Conservation (phyloP, 2,113 vertebrate species). For the Catharus bicknelli region DNA sequence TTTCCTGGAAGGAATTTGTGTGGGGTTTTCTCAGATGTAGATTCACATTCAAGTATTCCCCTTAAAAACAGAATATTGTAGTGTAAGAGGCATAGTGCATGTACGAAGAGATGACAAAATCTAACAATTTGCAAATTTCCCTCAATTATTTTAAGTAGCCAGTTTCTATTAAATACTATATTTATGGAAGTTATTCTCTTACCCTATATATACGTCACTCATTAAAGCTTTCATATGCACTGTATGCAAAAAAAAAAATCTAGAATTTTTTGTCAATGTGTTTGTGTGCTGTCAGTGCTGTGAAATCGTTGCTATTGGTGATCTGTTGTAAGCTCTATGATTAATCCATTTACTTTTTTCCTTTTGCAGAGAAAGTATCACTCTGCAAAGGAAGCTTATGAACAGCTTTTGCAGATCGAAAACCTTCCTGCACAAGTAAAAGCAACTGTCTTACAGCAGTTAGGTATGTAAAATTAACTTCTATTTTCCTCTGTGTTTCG, state of each 20-base stretch:
- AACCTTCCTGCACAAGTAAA: conserved; percentile 97
- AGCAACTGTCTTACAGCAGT: conserved; percentile 95
- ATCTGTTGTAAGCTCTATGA: conserved; percentile 50
- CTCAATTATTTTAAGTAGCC: not conserved
- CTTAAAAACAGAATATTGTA: not conserved
- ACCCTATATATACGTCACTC: not conserved
- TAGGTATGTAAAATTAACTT: conserved; percentile 84
- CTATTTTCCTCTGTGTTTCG: not conserved
- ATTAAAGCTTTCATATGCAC: conserved; percentile 63
- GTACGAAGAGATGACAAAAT: not conserved
- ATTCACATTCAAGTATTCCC: not conserved
- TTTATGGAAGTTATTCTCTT: not conserved
- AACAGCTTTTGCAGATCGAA: conserved; percentile 93
- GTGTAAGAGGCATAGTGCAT: not conserved
- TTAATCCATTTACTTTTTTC: conserved; percentile 62
- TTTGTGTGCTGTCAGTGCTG: conserved; percentile 61
- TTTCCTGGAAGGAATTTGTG: not conserved
- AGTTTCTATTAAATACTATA: not conserved
- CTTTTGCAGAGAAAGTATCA: conserved; percentile 91
- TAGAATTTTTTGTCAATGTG: conserved; percentile 21
- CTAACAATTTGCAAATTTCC: not conserved
- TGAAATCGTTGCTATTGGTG: conserved; percentile 54
- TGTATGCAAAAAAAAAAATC: conserved; percentile 44
- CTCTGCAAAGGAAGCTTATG: conserved; percentile 96
- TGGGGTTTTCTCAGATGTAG: not conserved